Evolutionary conservation across 2,888 invertebrate genomes (phyloP), one percentile per base, ranked within the genome.

Genomic region (Drosophila formosana): DNA sequence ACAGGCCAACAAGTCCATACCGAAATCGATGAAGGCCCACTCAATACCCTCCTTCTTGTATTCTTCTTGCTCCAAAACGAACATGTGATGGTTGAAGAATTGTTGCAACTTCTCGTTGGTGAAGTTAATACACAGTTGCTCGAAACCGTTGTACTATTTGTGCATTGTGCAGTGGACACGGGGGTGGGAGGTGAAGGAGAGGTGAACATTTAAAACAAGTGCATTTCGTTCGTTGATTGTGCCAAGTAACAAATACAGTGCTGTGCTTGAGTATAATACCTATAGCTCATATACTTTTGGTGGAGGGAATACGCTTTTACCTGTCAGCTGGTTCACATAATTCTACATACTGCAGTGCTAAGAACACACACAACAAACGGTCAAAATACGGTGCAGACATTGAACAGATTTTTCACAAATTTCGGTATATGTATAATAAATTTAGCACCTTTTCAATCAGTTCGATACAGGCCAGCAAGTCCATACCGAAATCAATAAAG

Each of bases 31-130:
- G 94, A 99, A 99, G 92, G 95, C 96, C 99, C 99, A 99, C 91
- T 96, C 95, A 94, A 99, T 99, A 91, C 98, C 98, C 94, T 99
- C 99, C 92, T 94, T 95, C 93, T 97, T 97, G 95, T 99, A 99
- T 93, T 99, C 98, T 94, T 99, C 98, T 96, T 99, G 99, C 94
- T 99, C 99, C 93, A 99, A 95, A 90, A 99, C 98, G 94, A 99
- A 99, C 99, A 99, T 99, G 96, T 99, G 97, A 93, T 99, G 99
- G 94, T 99, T 99, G 96, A 99, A 99, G 95, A 99, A 99, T 94
- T 99, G 99, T 94, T 99, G 99, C 89, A 99, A 95, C 94, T 98
- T 98, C 94, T 99, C 98, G 93, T 99, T 99, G 93, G 98, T 98
- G 95, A 98, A 99, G 95, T 99, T 99, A 96, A 99, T 99, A 95